Evolutionary conservation across 2,113 vertebrate species (phyloP), one percentile per base, ranked within the genome.

Genomic region (Scolopax mira): DNA sequence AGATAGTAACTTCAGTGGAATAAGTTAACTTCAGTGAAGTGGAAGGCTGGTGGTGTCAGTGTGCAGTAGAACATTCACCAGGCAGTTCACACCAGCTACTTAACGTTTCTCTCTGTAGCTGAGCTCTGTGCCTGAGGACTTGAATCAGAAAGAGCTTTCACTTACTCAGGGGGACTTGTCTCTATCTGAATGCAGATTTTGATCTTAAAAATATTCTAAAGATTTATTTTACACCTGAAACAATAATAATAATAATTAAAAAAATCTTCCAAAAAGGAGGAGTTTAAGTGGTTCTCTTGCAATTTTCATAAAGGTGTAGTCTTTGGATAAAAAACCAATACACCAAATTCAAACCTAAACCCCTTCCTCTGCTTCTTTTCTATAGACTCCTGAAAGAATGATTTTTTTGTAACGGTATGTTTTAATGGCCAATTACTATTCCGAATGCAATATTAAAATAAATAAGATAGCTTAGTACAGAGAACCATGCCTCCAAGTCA

Each of bases 361-460:
- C 8, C 1, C 19, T 79, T 79, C 28, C 39, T 14, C 46, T 41
- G 30, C 55, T 90, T n/a, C 30, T 46, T 77, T 73, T 46, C 75
- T 42, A 8, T 22, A 92, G 83, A 41, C 21, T 77, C 41, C n/a
- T 66, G n/a, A 69, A 94, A 91, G 39, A 75, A 89, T 14, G 8
- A 48, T 51, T 85, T 62, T 85, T 62, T 70, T 74, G 22, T 69
- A 74, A 46, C 22, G 27, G 33, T 83, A 16, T 37, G 46, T 52
- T 89, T 88, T 86, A 86, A 74, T 51, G 39, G 70, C 75, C 70
- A 95, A 51, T 79, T 73, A 65, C 78, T 69, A 58, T 55, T 89
- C 28, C 86, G 69, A 94, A 78, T 37, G 75, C 83, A 94, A 52
- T 66, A 90, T 78, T 92, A 46, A 93, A 79, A 79, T 91, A 88